Evolutionary conservation across 1,140 invertebrate species (phyloP), one percentile per base, ranked within the genome.

Genomic region (Daktulosphaira vitifoliae): DNA sequence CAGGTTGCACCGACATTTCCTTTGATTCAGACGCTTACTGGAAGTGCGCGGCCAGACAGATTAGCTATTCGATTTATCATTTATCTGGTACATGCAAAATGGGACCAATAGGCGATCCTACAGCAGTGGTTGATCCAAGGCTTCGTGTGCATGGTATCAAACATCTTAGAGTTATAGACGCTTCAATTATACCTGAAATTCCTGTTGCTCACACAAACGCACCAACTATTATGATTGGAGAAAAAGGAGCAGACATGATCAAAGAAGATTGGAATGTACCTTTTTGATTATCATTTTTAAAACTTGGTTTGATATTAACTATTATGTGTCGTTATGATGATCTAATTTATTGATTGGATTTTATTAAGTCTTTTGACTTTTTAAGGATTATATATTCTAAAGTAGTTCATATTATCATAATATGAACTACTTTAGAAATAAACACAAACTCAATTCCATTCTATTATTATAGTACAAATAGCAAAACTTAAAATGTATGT

Each of bases 1-100:
- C 78, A 1, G 75, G 73, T 7, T 80, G 79, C 66, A 69, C 72
- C 65, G 68, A 75, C 16, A 49, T 73, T 44, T 71, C 76, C 6
- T 78, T 81, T 18, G 75, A 81, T 66, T 84, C 82, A 0, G 80
- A 84, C 53, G 76, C 78, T 3, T 87, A 83, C 69, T 86, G 85
- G 82, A 81, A 80, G 59, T 89, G 87, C 71, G 77, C 84, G n/a
- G 68, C 74, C 13, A 68, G 76, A 13, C 72, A 74, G 16, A 73
- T 76, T 15, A 73, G 76, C 1, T 71, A 73, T 42, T 76, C 74
- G 20, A 73, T 81, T 42, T 80, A 78, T 15, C 81, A 82, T 68
- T 74, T 75, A 4, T 75, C 76, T 0, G 79, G 79, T 4, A 81
- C 80, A 0, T 83, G 81, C 68, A 85, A 81, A 73, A 87, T 87